phyloP scores from a whole-genome alignment of 1,140 invertebrate species.

The Eueides isabella region DNA sequence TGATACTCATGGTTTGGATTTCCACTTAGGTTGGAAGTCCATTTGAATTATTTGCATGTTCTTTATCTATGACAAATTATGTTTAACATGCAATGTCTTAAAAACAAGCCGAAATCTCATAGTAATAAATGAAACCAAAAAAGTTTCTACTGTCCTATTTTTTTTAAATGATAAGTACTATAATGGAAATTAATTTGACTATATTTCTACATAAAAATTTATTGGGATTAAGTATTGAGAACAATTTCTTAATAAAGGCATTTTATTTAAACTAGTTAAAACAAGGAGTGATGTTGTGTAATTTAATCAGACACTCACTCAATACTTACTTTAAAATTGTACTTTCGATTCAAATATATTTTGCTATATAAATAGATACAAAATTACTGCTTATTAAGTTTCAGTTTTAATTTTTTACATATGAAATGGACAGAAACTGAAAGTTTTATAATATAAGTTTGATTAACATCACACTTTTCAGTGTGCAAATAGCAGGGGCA shows the following conservation, averaged over 20 bases:
- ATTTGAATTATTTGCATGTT: too few species aligned
- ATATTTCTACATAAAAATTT: too few species aligned
- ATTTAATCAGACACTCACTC: not conserved
- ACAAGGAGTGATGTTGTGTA: not conserved
- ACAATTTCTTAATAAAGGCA: slow-evolving; percentile 3
- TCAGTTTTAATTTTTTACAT: not conserved
- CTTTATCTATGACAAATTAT: too few species aligned
- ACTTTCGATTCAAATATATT: not conserved
- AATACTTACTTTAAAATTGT: not conserved
- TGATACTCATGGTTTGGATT: too few species aligned
- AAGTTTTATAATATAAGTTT: not conserved
- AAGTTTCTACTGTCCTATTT: too few species aligned
- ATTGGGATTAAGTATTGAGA: too few species aligned
- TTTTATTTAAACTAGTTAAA: slow-evolving; percentile 2
- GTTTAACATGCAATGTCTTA: too few species aligned
- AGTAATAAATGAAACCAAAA: too few species aligned
- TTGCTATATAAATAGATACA: not conserved
- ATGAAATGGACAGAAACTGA: not conserved
- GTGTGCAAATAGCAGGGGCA: not conserved
- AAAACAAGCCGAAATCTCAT: too few species aligned
- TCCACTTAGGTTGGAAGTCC: too few species aligned
- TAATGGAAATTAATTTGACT: too few species aligned
- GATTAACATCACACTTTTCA: not conserved
- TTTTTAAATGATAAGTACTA: too few species aligned
- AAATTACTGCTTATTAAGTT: not conserved